phyloP scores from a whole-genome alignment of 1,140 invertebrate genomes.

The Ceratitis capitata region DNA sequence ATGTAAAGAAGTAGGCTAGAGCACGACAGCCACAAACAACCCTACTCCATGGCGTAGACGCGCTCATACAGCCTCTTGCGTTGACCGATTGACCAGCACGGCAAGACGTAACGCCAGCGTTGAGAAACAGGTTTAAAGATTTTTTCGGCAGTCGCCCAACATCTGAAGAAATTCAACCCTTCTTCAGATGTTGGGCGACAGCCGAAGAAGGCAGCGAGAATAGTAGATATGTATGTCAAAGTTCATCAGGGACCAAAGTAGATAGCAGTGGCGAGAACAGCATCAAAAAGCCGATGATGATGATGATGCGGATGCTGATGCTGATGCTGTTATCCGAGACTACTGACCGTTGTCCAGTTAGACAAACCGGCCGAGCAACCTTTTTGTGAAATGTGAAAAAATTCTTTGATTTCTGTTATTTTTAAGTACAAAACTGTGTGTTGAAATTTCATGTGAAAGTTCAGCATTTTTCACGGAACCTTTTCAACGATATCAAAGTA shows the following conservation, averaged over 20 bases:
- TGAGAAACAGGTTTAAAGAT: background rate
- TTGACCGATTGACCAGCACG: conserved; percentile 19
- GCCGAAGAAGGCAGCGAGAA: conserved; percentile 41
- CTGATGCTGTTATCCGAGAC: conserved; percentile 29
- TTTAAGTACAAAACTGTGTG: conserved; percentile 49
- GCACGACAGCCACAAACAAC: background rate
- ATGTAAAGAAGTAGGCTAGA: no score
- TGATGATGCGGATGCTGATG: conserved; percentile 42
- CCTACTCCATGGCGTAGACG: background rate
- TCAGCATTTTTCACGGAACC: conserved; percentile 47
- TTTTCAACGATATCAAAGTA: background rate
- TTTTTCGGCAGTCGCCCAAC: background rate
- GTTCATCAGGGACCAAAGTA: conserved; percentile 49
- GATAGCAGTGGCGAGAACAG: background rate
- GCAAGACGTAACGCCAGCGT: background rate
- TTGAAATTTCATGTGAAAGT: conserved; percentile 65
- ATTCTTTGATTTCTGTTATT: background rate
- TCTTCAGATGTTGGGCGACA: background rate
- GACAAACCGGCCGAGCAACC: conserved; percentile 51
- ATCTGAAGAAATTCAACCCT: no score
- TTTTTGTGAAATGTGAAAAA: background rate
- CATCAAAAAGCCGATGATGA: background rate
- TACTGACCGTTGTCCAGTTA: conserved; percentile 55
- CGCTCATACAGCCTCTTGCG: background rate
- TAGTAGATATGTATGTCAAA: no score